phyloP scores from a whole-genome alignment of 2,888 invertebrate species.

The Leptopilina myrica region DNA sequence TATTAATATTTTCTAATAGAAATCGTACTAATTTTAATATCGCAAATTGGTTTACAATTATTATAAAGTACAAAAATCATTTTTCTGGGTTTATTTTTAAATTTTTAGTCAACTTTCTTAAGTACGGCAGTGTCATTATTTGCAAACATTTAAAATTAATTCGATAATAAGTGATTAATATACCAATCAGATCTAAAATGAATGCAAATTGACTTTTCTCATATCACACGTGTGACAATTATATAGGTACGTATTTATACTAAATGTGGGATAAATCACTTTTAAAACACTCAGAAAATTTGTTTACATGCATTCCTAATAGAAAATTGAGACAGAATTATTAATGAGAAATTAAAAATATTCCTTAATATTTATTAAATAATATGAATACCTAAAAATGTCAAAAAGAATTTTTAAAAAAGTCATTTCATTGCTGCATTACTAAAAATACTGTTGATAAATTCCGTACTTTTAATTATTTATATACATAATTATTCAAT shows the following conservation, averaged over 20 bases:
- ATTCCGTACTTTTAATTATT: neutral
- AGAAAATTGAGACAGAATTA: constrained; percentile 5
- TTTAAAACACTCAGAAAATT: neutral
- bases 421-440: neutral
- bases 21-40: neutral
- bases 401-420: neutral
- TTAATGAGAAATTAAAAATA: constrained; percentile 25
- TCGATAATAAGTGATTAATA: constrained; percentile 1
- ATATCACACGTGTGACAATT: neutral
- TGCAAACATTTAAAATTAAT: constrained; percentile 6
- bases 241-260: neutral
- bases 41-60: neutral
- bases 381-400: neutral
- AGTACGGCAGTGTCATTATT: constrained; percentile 1
- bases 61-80: neutral
- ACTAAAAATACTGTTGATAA: constrained; percentile 26
- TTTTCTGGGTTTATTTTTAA: neutral
- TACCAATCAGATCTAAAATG: neutral
- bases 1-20: no score
- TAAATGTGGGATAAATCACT: constrained; percentile 1
- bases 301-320: neutral
- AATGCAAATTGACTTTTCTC: neutral
- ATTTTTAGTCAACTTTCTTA: constrained; percentile 4
- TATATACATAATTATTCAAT: neutral
- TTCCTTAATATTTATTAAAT: neutral